phyloP scores from a whole-genome alignment of 2,797 vertebrate genomes.

The Perdix hodgsoniae region DNA sequence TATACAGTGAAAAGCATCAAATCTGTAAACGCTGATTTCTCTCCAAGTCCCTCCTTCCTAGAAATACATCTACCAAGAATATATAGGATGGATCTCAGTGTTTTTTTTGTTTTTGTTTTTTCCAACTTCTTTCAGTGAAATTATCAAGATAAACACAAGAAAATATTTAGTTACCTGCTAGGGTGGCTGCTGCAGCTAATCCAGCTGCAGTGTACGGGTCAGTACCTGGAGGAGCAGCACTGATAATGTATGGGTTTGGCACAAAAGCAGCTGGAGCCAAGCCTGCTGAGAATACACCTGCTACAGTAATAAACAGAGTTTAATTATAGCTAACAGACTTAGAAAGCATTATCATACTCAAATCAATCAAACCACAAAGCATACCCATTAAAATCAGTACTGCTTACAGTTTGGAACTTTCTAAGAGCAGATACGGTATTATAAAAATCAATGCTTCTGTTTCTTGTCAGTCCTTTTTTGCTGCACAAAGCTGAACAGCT shows the following conservation, averaged over 20 bases:
- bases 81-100: neutral
- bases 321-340: constrained; percentile 63
- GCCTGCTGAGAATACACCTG: constrained; percentile 90
- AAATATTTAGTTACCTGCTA: constrained; percentile 86
- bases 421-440: neutral
- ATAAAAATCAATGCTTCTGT: neutral
- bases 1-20: neutral
- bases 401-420: neutral
- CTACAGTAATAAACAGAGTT: constrained; percentile 78
- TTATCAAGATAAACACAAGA: neutral
- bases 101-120: neutral
- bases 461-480: neutral
- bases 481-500: neutral
- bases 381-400: constrained; percentile 35
- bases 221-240: constrained; percentile 93
- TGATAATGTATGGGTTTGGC: constrained; percentile 99
- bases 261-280: constrained; percentile 97
- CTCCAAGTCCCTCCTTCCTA: neutral
- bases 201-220: constrained; percentile 97
- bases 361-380: constrained; percentile 36
- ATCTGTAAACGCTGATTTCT: neutral
- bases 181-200: constrained; percentile 93
- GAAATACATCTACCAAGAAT: neutral
- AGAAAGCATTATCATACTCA: constrained; percentile 24
- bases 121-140: neutral